These are phyloP conservation scores for Scopus umbretta DNA, from an alignment of 2,113 vertebrate species.

Conservation along the genomic window DNA sequence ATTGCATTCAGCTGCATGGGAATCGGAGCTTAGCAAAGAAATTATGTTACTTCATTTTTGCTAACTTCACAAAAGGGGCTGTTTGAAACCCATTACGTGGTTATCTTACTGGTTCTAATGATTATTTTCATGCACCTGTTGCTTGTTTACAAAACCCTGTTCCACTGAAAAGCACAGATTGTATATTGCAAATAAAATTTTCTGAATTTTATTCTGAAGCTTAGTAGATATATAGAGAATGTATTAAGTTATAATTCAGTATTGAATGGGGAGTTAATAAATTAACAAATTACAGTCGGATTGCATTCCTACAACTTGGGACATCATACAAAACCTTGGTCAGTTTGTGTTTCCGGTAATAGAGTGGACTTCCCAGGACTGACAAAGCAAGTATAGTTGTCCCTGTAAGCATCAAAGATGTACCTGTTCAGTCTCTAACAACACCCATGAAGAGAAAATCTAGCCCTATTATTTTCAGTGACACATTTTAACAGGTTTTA, in stretches of 20 bases:
- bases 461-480: not conserved
- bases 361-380: not conserved
- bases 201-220: not conserved
- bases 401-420: not conserved
- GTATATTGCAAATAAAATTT: not conserved
- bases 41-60: not conserved
- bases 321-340: not conserved
- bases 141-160: not conserved
- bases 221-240: not conserved
- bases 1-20: not conserved
- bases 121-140: not conserved
- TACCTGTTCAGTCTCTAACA: not conserved
- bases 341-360: not conserved
- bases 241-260: not conserved
- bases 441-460: not conserved
- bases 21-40: not conserved
- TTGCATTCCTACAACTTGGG: not conserved
- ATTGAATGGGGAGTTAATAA: not conserved
- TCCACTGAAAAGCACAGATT: not conserved
- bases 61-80: not conserved
- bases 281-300: not conserved
- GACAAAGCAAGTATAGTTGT: not conserved
- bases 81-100: not conserved
- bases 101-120: not conserved
- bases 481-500: not conserved